These are phyloP conservation scores for Podargus strigoides DNA, from an alignment of 2,797 vertebrate species.

Conservation along the genomic window DNA sequence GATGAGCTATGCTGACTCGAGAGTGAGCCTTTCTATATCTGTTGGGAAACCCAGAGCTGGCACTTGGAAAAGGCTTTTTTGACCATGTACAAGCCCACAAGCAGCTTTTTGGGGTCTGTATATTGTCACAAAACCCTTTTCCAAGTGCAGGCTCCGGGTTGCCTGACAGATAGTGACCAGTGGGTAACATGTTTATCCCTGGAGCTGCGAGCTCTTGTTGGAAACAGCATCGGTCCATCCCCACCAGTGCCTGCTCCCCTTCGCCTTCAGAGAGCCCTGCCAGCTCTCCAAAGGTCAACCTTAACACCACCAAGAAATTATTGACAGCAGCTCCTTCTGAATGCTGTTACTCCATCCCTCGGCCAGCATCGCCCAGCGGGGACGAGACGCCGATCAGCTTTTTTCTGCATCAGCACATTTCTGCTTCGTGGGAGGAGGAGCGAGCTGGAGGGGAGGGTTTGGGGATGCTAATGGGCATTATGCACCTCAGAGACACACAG, in stretches of 20 bases:
- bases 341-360: background rate
- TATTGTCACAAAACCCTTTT: background rate
- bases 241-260: background rate
- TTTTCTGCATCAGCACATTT: background rate
- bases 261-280: accelerated
- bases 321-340: background rate
- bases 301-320: background rate
- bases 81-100: accelerated
- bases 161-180: accelerated
- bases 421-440: background rate
- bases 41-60: accelerated
- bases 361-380: background rate
- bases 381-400: background rate
- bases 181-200: accelerated
- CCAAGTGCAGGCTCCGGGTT: accelerated
- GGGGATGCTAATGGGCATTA: background rate
- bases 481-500: accelerated
- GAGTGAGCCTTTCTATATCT: background rate
- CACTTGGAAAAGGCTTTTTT: accelerated
- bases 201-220: accelerated
- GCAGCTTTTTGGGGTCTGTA: accelerated
- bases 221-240: background rate
- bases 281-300: background rate
- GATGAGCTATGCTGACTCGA: background rate
- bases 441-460: accelerated